Conservation (phyloP, 1,140 invertebrate species). For the Polypedilum vanderplanki region DNA sequence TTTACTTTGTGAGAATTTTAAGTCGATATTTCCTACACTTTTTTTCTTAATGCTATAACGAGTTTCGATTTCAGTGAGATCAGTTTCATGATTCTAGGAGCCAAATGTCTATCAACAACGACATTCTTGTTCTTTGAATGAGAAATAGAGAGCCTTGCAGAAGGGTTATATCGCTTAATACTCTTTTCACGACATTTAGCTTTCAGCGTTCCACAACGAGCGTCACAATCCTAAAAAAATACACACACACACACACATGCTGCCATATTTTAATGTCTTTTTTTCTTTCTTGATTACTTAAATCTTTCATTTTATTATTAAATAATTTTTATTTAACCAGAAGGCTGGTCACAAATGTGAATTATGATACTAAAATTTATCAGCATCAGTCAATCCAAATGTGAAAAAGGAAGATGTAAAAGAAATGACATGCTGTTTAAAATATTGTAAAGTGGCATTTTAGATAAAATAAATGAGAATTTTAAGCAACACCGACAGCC, state of each 20-base stretch:
- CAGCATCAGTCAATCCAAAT: neutral
- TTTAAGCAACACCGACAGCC: neutral
- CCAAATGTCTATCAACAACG: too few species aligned
- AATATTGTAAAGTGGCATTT: constrained; percentile 7
- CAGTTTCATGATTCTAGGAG: too few species aligned
- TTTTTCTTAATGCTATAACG: too few species aligned
- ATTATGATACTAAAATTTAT: neutral
- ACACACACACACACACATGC: neutral
- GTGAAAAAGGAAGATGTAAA: neutral
- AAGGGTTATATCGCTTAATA: neutral
- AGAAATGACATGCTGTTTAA: neutral
- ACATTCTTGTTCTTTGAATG: neutral
- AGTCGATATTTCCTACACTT: too few species aligned
- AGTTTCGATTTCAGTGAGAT: too few species aligned
- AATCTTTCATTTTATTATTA: neutral
- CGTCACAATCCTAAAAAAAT: neutral
- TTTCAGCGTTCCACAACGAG: neutral
- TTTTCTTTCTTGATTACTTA: too few species aligned
- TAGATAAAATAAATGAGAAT: neutral
- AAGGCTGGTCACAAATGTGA: neutral
- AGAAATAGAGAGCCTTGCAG: neutral
- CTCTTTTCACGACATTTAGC: neutral
- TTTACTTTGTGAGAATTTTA: too few species aligned
- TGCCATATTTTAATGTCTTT: neutral
- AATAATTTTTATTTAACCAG: neutral